Conservation (phyloP, 2,113 vertebrate genomes). For the Rissa tridactyla region DNA sequence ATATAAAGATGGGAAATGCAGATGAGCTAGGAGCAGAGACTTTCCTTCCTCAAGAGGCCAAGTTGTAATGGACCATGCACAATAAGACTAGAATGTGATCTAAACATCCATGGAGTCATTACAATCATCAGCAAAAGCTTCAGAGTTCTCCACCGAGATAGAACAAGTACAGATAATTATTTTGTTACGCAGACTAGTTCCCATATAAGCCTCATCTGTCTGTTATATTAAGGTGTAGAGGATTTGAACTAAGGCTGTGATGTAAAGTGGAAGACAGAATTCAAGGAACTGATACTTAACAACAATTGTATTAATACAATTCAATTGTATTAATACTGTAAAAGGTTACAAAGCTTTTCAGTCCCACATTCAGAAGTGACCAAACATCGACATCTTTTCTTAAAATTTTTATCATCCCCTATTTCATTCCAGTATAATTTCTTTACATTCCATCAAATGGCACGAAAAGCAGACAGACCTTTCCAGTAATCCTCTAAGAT, state of each 20-base stretch:
- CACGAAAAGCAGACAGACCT: background rate
- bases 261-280: background rate
- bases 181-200: background rate
- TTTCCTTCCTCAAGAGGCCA: background rate
- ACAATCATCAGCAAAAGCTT: background rate
- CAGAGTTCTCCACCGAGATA: background rate
- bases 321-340: background rate
- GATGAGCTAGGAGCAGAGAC: background rate
- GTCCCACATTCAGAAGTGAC: background rate
- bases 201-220: background rate
- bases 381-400: background rate
- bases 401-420: background rate
- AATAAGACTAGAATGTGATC: background rate
- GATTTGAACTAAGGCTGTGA: background rate
- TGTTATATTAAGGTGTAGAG: background rate
- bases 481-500: background rate
- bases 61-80: background rate
- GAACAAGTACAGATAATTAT: background rate
- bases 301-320: background rate
- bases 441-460: background rate
- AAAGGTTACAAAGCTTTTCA: background rate
- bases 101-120: background rate
- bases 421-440: background rate
- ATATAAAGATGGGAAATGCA: background rate
- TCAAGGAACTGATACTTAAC: background rate